Conservation (phyloP, 2,113 vertebrate genomes). For the Laticauda laticaudata region DNA sequence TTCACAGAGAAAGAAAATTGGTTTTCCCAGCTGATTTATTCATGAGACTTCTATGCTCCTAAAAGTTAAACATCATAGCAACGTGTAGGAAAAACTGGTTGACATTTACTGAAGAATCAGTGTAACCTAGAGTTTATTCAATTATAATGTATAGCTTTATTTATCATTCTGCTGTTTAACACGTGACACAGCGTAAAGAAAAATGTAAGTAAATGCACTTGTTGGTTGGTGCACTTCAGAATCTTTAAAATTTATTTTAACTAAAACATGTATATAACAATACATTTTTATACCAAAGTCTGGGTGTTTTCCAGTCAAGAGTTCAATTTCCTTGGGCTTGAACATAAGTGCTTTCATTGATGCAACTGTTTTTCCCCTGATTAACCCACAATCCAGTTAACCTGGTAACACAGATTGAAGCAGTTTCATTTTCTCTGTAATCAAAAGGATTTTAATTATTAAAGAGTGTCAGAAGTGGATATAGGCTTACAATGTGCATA, state of each 20-base stretch:
- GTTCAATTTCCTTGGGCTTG: not conserved
- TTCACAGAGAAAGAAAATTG: not conserved
- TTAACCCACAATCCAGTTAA: conserved; percentile 20
- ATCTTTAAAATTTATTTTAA: not conserved
- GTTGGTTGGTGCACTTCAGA: not conserved
- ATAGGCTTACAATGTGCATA: not conserved
- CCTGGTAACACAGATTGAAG: conserved; percentile 2
- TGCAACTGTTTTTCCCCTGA: not conserved
- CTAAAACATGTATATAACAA: not conserved
- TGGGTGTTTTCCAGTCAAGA: not conserved
- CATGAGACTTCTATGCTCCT: not conserved
- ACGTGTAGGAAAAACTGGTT: not conserved
- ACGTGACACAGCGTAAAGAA: not conserved
- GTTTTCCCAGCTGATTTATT: not conserved
- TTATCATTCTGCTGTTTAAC: not conserved
- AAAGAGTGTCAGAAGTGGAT: not conserved
- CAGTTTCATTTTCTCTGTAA: not conserved
- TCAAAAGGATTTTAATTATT: conserved; percentile 14
- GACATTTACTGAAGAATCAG: not conserved
- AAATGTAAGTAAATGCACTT: not conserved
- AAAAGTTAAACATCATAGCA: not conserved
- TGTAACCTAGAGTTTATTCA: not conserved
- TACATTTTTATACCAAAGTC: not conserved
- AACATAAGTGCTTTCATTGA: not conserved
- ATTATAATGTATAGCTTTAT: not conserved